Conservation (phyloP, 2,888 invertebrate genomes). For the Aquatica leii region DNA sequence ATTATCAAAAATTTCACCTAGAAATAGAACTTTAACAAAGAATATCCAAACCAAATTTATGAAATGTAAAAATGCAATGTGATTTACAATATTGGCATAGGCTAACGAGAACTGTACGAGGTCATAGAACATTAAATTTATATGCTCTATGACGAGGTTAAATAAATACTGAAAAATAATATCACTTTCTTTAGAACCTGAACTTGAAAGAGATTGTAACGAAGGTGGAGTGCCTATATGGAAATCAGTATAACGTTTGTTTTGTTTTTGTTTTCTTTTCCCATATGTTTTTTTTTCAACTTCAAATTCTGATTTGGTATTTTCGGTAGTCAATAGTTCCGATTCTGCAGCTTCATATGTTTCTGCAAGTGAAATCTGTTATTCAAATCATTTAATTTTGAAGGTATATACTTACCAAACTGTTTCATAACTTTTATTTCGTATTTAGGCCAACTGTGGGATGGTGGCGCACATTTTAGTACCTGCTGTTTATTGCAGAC, state of each 20-base stretch:
- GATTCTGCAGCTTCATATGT: neutral
- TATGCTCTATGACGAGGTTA: too few relatives aligned
- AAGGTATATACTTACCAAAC: neutral
- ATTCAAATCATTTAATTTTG: neutral
- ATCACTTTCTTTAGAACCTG: conserved; percentile 1
- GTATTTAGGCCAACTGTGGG: too few relatives aligned
- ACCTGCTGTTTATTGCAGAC: too few relatives aligned
- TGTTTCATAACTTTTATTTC: conserved; percentile 1
- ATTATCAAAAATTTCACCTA: conserved; percentile 4
- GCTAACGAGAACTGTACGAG: neutral
- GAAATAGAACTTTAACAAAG: neutral
- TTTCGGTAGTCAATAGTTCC: conserved; percentile 2
- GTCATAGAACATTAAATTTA: too few relatives aligned
- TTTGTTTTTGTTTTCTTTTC: conserved; percentile 8
- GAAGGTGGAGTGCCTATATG: neutral
- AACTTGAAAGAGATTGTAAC: neutral
- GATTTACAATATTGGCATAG: conserved; percentile 4
- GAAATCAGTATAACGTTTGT: conserved; percentile 8
- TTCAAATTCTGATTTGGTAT: neutral
- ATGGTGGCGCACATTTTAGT: too few relatives aligned
- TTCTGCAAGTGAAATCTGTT: conserved; percentile 2
- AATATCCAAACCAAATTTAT: neutral
- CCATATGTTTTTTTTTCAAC: neutral
- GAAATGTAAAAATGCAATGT: conserved; percentile 1
- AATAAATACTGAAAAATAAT: conserved; percentile 1